These are phyloP conservation scores for Phalera bucephala DNA, from an alignment of 2,888 invertebrate genomes.

Conservation along the genomic window DNA sequence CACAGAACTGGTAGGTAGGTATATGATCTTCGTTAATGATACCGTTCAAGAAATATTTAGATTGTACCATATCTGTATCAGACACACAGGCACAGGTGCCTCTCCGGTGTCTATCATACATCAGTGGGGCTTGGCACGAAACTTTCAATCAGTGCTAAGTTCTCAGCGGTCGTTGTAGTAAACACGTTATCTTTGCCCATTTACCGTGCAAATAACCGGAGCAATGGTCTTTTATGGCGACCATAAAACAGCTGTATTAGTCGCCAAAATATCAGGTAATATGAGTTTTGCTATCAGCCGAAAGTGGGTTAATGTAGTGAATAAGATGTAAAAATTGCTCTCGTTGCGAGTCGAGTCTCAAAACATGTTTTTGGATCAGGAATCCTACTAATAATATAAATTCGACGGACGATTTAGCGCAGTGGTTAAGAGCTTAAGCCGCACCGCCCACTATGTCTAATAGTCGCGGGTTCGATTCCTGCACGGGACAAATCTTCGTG, in stretches of 20 bases:
- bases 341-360: neutral
- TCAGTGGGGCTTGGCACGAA: no score
- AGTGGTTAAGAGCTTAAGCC: no score
- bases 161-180: slow-evolving; percentile 11
- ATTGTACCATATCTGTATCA: neutral
- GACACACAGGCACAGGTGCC: slow-evolving; percentile 1
- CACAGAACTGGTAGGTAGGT: no score
- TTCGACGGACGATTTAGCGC: no score
- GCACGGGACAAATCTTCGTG: no score
- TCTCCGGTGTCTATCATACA: slow-evolving; percentile 8
- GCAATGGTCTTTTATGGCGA: slow-evolving; percentile 18
- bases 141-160: no score
- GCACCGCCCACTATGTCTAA: no score
- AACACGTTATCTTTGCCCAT: slow-evolving; percentile 20
- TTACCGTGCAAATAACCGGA: slow-evolving; percentile 7
- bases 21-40: no score
- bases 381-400: no score
- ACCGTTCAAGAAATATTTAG: no score
- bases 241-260: slow-evolving; percentile 25
- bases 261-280: slow-evolving; percentile 16
- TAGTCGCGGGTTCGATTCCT: no score
- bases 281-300: slow-evolving; percentile 14
- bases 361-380: no score
- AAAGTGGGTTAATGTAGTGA: slow-evolving; percentile 4
- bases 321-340: neutral